Percentiles rank a stretch among this genome's conserved stretches.
Evolutionary conservation across 2,888 invertebrate species (phyloP).

Genomic region (Spisula subtruncata): DNA sequence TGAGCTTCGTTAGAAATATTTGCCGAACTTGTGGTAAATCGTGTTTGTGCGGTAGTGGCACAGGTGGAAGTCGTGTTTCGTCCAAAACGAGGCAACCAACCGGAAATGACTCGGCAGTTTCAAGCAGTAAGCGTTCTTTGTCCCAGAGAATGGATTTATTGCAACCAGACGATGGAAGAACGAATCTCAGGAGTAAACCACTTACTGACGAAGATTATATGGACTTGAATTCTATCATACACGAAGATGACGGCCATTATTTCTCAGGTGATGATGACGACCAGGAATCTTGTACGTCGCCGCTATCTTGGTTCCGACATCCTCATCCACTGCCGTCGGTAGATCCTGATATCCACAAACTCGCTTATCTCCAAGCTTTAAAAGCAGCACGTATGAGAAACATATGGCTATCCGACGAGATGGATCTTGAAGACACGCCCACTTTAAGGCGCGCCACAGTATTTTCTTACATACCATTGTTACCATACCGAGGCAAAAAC

Average conservation of each 20-base stretch:
- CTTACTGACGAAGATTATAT: constrained; percentile 64
- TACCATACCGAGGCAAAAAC: constrained; percentile 50
- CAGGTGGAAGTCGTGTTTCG: background rate
- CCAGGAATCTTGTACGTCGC: background rate
- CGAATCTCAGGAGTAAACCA: constrained; percentile 34
- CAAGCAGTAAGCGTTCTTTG: constrained; percentile 9
- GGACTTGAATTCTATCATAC: constrained; percentile 66
- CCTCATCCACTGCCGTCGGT: constrained; percentile 61
- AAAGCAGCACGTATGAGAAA: constrained; percentile 60
- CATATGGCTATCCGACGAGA: constrained; percentile 29
- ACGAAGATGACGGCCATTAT: constrained; percentile 65
- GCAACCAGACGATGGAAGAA: background rate
- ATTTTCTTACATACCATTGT: constrained; percentile 74
- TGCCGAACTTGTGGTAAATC: constrained; percentile 48
- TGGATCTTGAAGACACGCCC: constrained; percentile 45
- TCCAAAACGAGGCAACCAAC: constrained; percentile 34
- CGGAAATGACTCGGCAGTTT: constrained; percentile 24
- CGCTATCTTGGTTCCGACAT: constrained; percentile 44
- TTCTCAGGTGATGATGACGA: constrained; percentile 65
- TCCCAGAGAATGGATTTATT: constrained; percentile 48
- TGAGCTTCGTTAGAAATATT: constrained; percentile 57
- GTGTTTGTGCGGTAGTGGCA: background rate
- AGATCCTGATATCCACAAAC: constrained; percentile 71
- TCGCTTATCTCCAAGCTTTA: constrained; percentile 71
- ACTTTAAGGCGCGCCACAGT: constrained; percentile 64